Evolutionary conservation across 1,140 invertebrate genomes (phyloP), one percentile per base, ranked within the genome.

Genomic region (Bombus pyrosoma): DNA sequence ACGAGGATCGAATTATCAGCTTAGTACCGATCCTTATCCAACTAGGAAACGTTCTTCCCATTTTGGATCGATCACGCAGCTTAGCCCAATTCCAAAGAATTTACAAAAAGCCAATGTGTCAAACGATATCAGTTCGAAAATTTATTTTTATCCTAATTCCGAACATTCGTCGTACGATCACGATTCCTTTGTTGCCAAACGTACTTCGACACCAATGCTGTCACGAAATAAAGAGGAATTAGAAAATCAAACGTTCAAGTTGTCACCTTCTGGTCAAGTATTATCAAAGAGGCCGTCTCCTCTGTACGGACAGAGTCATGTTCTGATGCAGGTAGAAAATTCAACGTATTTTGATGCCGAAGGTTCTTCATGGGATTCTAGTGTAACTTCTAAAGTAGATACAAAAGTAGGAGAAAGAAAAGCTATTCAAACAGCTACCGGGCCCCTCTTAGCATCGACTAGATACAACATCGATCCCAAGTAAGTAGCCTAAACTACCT

Each of bases 381-480:
- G 83, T 28, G 92, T 91, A 28, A 93, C 93, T 83, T 92, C 93
- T 3, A 94, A 93, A 81, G 92, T 92, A 68, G 91, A 91, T 66
- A 76, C 91, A 1, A 93, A 89, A 86, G 85, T 83, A 34, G 78
- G 47, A 6, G 92, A 92, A 1, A 72, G 93, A 0, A 95, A 93
- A 83, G 92, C 91, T 13, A 92, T 94, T 1, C 93, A 94, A 76
- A 93, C 93, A 15, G 91, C 93, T 34, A 92, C 92, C 59, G 94
- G 94, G 59, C 95, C 95, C 12, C 89, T 95, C 57, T 90, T 95
- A 47, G 89, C 93, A 59, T 95, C 95, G 0, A 94, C 93, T 0
- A 93, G 93, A 92, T 95, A 94, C 72, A 95, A 95, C 59, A 94
- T 95, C 2, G 95, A 95, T 91, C 91, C 93, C 0, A 95, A 94